Evolutionary conservation across 53 echinoderm and acorn worm species (phyloP).

Genomic region (Holothuria scabra): DNA sequence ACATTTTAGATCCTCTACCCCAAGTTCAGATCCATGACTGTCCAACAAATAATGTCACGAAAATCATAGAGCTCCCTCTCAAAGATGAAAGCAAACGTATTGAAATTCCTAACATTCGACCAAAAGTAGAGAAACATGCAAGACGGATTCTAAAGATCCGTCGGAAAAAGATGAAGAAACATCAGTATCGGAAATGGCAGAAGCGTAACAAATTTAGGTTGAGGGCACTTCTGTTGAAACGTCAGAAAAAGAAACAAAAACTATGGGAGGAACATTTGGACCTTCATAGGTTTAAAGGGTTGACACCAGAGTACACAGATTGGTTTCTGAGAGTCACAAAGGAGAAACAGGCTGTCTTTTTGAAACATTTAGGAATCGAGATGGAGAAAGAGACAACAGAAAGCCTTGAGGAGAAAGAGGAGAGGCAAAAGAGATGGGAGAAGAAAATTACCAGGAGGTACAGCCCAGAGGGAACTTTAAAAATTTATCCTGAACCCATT

Average conservation of each 20-base stretch:
- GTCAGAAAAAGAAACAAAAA: slow-evolving; percentile 37
- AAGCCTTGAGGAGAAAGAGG: slow-evolving; percentile 16
- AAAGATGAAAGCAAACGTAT: background rate
- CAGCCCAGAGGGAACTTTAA: slow-evolving; percentile 14
- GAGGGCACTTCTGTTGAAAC: slow-evolving; percentile 13
- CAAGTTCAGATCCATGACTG: slow-evolving; percentile 10
- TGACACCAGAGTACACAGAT: slow-evolving; percentile 33
- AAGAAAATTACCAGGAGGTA: background rate
- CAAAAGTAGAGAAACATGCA: slow-evolving; percentile 6
- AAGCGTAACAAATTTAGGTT: slow-evolving; percentile 38
- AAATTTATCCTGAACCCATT: slow-evolving; percentile 13
- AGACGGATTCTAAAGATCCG: slow-evolving; percentile 24
- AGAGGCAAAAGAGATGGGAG: background rate
- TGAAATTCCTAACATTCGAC: background rate
- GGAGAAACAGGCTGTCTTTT: slow-evolving; percentile 16
- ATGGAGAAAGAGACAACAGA: slow-evolving; percentile 34
- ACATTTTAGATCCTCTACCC: slow-evolving; percentile 29
- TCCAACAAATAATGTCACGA: background rate
- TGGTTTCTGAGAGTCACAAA: background rate
- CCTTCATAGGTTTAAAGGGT: slow-evolving; percentile 15
- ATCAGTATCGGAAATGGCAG: slow-evolving; percentile 34
- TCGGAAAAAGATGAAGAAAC: slow-evolving; percentile 37
- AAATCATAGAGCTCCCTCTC: slow-evolving; percentile 16
- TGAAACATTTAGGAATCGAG: background rate
- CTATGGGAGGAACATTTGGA: slow-evolving; percentile 23